Percentiles rank a stretch among this genome's conserved stretches.
phyloP scores from a whole-genome alignment of 2,888 invertebrate species.

The Drosophila lacicola region DNA sequence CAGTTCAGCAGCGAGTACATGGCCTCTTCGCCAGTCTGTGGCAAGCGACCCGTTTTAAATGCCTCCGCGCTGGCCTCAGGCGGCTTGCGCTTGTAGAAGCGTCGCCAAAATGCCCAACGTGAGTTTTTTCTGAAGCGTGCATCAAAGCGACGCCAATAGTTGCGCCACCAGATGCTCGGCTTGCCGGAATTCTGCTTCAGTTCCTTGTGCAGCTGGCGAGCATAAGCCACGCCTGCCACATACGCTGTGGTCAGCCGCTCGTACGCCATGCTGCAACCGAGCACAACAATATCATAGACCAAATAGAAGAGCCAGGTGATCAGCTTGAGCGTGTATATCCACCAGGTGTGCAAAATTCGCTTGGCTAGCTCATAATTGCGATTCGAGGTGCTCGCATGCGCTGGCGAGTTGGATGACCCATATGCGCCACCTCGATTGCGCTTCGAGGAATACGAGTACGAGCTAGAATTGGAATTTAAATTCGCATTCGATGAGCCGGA shows the following conservation, averaged over 20 bases:
- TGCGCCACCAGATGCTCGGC: constrained; percentile 83
- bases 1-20: constrained; percentile 96
- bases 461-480: constrained; percentile 67
- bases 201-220: constrained; percentile 80
- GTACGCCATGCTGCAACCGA: constrained; percentile 87
- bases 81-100: constrained; percentile 84
- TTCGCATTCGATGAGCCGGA: constrained; percentile 66
- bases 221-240: constrained; percentile 71
- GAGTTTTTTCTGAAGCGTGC: constrained; percentile 83
- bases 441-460: constrained; percentile 81
- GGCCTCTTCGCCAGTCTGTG: constrained; percentile 96
- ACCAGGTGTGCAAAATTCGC: constrained; percentile 87
- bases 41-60: constrained; percentile 87
- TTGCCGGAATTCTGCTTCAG: constrained; percentile 84
- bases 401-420: constrained; percentile 65
- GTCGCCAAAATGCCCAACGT: constrained; percentile 84
- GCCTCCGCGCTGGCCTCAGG: constrained; percentile 82
- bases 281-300: constrained; percentile 91
- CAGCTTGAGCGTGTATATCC: constrained; percentile 87
- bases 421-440: constrained; percentile 67
- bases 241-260: constrained; percentile 80
- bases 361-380: constrained; percentile 86
- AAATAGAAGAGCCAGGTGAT: constrained; percentile 92
- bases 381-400: constrained; percentile 72
- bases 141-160: constrained; percentile 82